Percentiles rank a stretch among this genome's conserved stretches.
Evolutionary conservation across 2,888 invertebrate genomes (phyloP).

Genomic region (Latrodectus hesperus): DNA sequence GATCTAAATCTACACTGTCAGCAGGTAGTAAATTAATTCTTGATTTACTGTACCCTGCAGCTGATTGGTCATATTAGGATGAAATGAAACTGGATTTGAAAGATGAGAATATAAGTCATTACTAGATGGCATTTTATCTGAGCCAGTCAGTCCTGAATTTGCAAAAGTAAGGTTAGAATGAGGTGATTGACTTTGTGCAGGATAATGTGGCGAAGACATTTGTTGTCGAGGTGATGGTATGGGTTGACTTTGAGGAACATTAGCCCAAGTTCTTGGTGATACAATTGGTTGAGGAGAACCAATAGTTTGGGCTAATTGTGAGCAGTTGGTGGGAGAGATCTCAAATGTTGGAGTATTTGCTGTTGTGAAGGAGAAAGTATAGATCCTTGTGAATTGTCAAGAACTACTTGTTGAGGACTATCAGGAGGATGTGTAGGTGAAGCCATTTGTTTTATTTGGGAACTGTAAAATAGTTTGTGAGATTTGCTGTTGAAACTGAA

Average conservation of each 20-base stretch:
- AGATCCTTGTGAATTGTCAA: constrained; percentile 79
- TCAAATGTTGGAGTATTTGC: constrained; percentile 86
- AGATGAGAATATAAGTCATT: constrained; percentile 73
- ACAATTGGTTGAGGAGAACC: constrained; percentile 87
- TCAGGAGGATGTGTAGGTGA: constrained; percentile 83
- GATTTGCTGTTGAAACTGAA: constrained; percentile 73
- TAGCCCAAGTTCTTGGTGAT: constrained; percentile 79
- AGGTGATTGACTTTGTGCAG: constrained; percentile 74
- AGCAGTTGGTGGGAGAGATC: constrained; percentile 84
- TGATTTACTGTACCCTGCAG: constrained; percentile 74
- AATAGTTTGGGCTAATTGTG: constrained; percentile 77
- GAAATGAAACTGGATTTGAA: constrained; percentile 56
- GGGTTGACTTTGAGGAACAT: constrained; percentile 73
- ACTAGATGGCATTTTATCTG: constrained; percentile 72
- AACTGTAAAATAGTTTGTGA: constrained; percentile 72
- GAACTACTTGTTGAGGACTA: constrained; percentile 80
- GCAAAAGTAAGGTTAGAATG: constrained; percentile 73
- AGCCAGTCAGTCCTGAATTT: constrained; percentile 73
- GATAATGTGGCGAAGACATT: constrained; percentile 75
- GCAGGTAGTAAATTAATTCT: constrained; percentile 73
- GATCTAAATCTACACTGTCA: constrained; percentile 73
- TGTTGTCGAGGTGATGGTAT: constrained; percentile 77
- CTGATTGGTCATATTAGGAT: constrained; percentile 60
- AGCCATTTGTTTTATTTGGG: constrained; percentile 75
- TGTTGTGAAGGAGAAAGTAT: constrained; percentile 80